Evolutionary conservation across 2,797 vertebrate genomes (phyloP).

Genomic region (Diplodus sargus): DNA sequence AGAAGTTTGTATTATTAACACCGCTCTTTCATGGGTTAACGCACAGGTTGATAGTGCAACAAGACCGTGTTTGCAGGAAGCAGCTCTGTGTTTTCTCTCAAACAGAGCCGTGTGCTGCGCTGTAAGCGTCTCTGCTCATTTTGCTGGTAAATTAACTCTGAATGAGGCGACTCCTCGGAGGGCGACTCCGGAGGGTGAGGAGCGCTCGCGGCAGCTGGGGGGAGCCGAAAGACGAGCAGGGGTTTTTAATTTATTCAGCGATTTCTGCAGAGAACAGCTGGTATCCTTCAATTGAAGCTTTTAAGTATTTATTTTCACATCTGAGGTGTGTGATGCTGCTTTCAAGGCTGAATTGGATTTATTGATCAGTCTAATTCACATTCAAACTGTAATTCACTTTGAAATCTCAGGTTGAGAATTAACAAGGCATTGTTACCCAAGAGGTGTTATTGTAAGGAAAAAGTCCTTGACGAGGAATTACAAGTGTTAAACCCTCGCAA

Average conservation of each 20-base stretch:
- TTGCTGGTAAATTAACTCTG: conserved; percentile 59
- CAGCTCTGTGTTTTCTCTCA: not conserved
- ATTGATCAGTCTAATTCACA: conserved; percentile 9
- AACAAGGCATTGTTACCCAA: not conserved
- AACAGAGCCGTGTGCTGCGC: conserved; percentile 16
- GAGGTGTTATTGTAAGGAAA: conserved; percentile 7
- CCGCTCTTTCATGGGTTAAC: not conserved
- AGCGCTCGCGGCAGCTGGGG: conserved; percentile 50
- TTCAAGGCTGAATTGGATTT: conserved; percentile 7
- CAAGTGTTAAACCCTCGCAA: not conserved
- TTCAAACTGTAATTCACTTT: not conserved
- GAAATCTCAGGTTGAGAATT: not conserved
- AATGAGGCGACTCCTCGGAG: conserved; percentile 51
- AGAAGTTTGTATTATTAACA: conserved; percentile 1
- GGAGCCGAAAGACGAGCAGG: conserved; percentile 29
- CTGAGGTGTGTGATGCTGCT: not conserved
- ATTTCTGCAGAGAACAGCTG: conserved; percentile 36
- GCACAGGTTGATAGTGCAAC: conserved; percentile 1
- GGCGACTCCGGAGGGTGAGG: conserved; percentile 17
- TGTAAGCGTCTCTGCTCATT: conserved; percentile 43
- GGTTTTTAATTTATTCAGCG: conserved; percentile 41
- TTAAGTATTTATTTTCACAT: conserved; percentile 8
- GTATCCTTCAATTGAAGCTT: conserved; percentile 24
- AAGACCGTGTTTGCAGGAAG: not conserved
- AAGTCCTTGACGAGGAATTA: not conserved